Conservation (phyloP, 1,140 invertebrate species). For the Eueides isabella region DNA sequence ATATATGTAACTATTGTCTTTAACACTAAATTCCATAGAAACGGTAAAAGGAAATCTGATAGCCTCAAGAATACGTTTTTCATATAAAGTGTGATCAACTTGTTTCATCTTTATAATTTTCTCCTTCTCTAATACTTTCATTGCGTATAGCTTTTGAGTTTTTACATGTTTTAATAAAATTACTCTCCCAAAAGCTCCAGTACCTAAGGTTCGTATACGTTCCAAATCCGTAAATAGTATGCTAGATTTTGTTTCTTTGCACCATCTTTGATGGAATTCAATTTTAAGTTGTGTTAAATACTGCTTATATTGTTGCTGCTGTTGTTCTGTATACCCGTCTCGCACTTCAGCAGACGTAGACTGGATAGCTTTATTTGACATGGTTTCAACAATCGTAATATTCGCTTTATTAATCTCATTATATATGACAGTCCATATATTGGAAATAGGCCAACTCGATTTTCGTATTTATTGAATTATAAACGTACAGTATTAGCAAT, state of each 20-base stretch:
- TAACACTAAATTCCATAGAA: slow-evolving; percentile 91
- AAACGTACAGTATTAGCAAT: slow-evolving; percentile 39
- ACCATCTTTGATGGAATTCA: slow-evolving; percentile 70
- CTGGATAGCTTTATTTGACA: slow-evolving; percentile 48
- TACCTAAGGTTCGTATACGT: slow-evolving; percentile 86
- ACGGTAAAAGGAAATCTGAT: slow-evolving; percentile 93
- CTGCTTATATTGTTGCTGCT: slow-evolving; percentile 69
- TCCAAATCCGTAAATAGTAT: slow-evolving; percentile 62
- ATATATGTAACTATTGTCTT: slow-evolving; percentile 93
- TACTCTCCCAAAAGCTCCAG: slow-evolving; percentile 95
- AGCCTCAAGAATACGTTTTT: slow-evolving; percentile 92
- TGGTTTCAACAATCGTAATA: slow-evolving; percentile 42
- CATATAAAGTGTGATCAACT: slow-evolving; percentile 92
- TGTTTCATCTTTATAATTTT: slow-evolving; percentile 94
- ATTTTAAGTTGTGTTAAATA: slow-evolving; percentile 63
- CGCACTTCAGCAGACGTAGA: slow-evolving; percentile 47
- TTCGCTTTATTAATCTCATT: slow-evolving; percentile 58
- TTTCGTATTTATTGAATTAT: slow-evolving; percentile 35
- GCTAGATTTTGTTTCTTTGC: slow-evolving; percentile 50
- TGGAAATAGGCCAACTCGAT: slow-evolving; percentile 47
- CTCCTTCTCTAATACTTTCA: slow-evolving; percentile 96
- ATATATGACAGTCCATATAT: slow-evolving; percentile 34
- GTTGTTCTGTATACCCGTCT: slow-evolving; percentile 68
- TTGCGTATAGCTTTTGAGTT: slow-evolving; percentile 88
- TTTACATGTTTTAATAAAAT: slow-evolving; percentile 88